Conservation (phyloP, 30 jellyfish, hydroid and myxozoan genomes). For the Catostylus mosaicus region DNA sequence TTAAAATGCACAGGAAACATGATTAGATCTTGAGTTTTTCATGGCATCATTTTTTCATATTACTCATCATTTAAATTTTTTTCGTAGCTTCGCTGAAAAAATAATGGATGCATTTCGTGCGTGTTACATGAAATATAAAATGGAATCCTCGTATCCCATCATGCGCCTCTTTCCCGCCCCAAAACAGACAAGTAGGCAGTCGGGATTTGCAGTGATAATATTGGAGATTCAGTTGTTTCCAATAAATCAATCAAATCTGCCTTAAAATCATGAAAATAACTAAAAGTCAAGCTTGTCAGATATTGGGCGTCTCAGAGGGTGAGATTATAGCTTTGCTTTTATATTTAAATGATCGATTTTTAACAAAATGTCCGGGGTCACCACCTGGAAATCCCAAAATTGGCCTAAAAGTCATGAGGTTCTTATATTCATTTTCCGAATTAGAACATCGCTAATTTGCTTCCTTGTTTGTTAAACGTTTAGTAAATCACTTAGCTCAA, state of each 20-base stretch:
- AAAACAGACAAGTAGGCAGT: conserved; percentile 71
- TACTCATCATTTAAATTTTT: too few relatives aligned
- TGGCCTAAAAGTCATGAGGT: conserved; percentile 11
- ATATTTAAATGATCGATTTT: neutral
- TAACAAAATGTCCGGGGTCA: neutral
- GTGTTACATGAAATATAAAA: conserved; percentile 10
- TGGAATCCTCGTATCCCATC: conserved; percentile 48
- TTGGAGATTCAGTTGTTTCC: conserved; percentile 13
- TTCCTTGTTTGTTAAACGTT: too few relatives aligned
- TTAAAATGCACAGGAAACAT: too few relatives aligned
- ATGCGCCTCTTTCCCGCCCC: conserved; percentile 84
- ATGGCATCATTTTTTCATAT: too few relatives aligned
- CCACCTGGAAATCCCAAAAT: neutral
- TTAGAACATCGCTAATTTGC: too few relatives aligned
- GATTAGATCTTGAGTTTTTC: too few relatives aligned
- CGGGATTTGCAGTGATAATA: conserved; percentile 7
- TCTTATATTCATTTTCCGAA: too few relatives aligned
- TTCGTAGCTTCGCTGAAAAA: too few relatives aligned
- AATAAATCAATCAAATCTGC: conserved; percentile 24
- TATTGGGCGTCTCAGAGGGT: conserved; percentile 90
- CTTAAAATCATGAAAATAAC: conserved; percentile 75
- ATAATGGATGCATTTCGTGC: conserved; percentile 7
- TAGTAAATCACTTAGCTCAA: too few relatives aligned
- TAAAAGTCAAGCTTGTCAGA: conserved; percentile 74
- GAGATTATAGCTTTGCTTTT: conserved; percentile 6